Evolutionary conservation across 92 coral and sea anemone species (phyloP).

Genomic region (Umimayanthus kanabou): DNA sequence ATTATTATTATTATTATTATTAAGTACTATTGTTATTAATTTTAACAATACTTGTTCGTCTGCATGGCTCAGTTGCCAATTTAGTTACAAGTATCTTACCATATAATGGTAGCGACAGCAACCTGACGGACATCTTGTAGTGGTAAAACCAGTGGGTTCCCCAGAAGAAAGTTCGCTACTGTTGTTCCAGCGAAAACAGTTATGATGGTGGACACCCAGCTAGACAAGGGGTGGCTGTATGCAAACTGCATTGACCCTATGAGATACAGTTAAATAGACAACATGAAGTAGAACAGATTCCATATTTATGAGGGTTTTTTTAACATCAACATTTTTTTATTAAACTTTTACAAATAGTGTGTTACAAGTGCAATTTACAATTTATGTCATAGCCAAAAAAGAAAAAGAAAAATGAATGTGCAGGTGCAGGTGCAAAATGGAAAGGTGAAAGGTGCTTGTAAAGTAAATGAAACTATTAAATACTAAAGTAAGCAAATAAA

Average conservation of each 20-base stretch:
- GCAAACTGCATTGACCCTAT: slow-evolving; percentile 76
- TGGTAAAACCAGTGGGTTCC: slow-evolving; percentile 61
- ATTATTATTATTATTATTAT: too few relatives aligned
- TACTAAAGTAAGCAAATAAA: too few relatives aligned
- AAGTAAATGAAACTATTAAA: too few relatives aligned
- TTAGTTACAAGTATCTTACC: slow-evolving; percentile 52
- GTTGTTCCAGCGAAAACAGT: slow-evolving; percentile 72
- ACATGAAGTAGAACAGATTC: too few relatives aligned
- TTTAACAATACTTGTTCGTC: not conserved
- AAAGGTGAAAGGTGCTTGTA: too few relatives aligned
- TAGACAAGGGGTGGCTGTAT: slow-evolving; percentile 73
- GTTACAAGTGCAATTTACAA: too few relatives aligned
- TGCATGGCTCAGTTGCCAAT: not conserved
- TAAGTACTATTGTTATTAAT: not conserved
- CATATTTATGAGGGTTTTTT: too few relatives aligned
- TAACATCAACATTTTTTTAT: too few relatives aligned
- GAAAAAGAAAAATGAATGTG: too few relatives aligned
- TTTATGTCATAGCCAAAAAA: too few relatives aligned
- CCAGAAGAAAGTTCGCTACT: slow-evolving; percentile 64
- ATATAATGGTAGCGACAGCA: slow-evolving; percentile 56
- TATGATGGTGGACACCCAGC: slow-evolving; percentile 75
- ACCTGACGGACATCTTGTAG: slow-evolving; percentile 60
- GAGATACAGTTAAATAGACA: not conserved
- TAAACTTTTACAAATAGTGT: too few relatives aligned
- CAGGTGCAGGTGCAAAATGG: too few relatives aligned